phyloP scores from a whole-genome alignment of 2,888 invertebrate genomes.

The Drosophila maculinotata region DNA sequence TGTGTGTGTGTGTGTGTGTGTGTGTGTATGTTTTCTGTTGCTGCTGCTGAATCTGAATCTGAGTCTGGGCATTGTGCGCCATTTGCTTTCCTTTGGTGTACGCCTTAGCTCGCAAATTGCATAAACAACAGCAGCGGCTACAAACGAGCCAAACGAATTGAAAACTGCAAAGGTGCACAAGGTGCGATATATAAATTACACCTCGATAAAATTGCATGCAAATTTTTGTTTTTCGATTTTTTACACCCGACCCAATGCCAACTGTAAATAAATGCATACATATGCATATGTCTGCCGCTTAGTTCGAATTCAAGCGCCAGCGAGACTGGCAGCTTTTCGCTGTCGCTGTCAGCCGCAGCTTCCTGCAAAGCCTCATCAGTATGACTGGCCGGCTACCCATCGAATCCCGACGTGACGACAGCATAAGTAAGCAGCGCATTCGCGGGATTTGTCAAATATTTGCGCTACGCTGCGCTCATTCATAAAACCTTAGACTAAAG shows the following conservation, averaged over 20 bases:
- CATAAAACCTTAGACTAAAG: constrained; percentile 53
- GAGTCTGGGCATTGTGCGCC: constrained; percentile 56
- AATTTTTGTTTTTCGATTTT: constrained; percentile 39
- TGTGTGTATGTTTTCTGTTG: constrained; percentile 4
- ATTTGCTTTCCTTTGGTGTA: constrained; percentile 55
- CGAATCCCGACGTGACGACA: constrained; percentile 69
- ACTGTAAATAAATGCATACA: constrained; percentile 17
- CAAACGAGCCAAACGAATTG: constrained; percentile 54
- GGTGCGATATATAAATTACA: constrained; percentile 74
- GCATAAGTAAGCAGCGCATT: constrained; percentile 74
- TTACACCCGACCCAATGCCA: constrained; percentile 40
- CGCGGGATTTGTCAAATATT: constrained; percentile 80
- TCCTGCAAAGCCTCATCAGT: constrained; percentile 59
- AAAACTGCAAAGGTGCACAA: constrained; percentile 48
- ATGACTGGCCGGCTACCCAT: constrained; percentile 54
- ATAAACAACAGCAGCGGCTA: constrained; percentile 65
- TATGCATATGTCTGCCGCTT: background rate
- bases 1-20: constrained; percentile 5
- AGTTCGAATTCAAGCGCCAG: constrained; percentile 17
- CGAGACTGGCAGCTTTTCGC: constrained; percentile 17
- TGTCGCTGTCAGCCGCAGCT: constrained; percentile 40
- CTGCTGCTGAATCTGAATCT: constrained; percentile 32
- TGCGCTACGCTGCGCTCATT: constrained; percentile 77
- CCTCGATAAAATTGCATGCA: constrained; percentile 66
- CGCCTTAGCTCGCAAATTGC: constrained; percentile 52